Conservation (phyloP, 2,113 vertebrate species). For the Ctenomys sociabilis region DNA sequence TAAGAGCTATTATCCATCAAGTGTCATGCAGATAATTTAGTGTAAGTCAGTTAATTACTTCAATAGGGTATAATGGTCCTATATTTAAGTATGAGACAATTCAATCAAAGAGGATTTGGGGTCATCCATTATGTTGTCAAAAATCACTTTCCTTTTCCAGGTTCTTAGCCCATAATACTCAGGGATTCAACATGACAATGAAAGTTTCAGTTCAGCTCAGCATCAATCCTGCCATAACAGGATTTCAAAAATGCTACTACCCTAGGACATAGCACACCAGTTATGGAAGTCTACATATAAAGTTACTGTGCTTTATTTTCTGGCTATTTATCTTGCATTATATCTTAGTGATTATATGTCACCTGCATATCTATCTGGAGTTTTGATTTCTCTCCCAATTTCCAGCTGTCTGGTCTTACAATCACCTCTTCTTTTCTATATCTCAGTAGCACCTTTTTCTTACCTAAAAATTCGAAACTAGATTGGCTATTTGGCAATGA, state of each 20-base stretch:
- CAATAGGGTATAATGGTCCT: conserved; percentile 58
- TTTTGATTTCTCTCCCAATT: conserved; percentile 48
- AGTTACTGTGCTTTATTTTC: background rate
- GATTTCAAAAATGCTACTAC: background rate
- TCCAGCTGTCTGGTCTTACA: conserved; percentile 30
- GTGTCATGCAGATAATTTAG: conserved; percentile 37
- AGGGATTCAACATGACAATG: conserved; percentile 45
- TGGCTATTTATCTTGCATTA: conserved; percentile 22
- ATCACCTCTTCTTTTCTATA: background rate
- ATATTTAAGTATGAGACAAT: conserved; percentile 65
- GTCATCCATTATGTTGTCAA: conserved; percentile 68
- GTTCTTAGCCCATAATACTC: conserved; percentile 24
- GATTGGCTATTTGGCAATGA: background rate
- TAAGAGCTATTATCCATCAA: conserved; percentile 46
- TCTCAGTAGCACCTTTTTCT: background rate
- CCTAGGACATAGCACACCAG: background rate
- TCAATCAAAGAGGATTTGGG: conserved; percentile 66
- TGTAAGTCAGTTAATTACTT: conserved; percentile 69
- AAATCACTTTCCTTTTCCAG: conserved; percentile 59
- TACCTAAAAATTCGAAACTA: background rate
- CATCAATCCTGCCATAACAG: conserved; percentile 6
- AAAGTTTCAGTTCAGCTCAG: background rate
- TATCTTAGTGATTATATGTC: conserved; percentile 31
- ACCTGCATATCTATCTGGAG: background rate
- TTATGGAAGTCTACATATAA: conserved; percentile 27